Percentiles rank a stretch among this genome's conserved stretches.
Evolutionary conservation across 2,888 invertebrate species (phyloP).

Genomic region (Sicus ferrugineus): DNA sequence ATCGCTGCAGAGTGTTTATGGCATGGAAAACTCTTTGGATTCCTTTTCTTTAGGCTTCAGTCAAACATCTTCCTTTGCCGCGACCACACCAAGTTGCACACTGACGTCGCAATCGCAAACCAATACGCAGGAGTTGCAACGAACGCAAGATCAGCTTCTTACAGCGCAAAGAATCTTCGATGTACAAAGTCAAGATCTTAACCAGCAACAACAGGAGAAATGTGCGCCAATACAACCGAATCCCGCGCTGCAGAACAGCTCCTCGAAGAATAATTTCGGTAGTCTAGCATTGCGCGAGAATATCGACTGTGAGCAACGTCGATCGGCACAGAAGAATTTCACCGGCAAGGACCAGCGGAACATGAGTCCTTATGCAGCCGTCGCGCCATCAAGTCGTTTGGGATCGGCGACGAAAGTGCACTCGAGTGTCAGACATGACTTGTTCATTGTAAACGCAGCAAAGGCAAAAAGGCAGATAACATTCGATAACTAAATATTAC

Average conservation of each 20-base stretch:
- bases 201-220: slow-evolving; percentile 22
- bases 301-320: slow-evolving; percentile 56
- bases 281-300: slow-evolving; percentile 60
- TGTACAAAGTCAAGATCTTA: slow-evolving; percentile 24
- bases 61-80: slow-evolving; percentile 43
- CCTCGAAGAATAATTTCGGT: slow-evolving; percentile 61
- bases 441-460: slow-evolving; percentile 49
- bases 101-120: slow-evolving; percentile 48
- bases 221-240: slow-evolving; percentile 49
- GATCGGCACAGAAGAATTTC: slow-evolving; percentile 61
- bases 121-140: slow-evolving; percentile 36
- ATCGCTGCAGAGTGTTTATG: slow-evolving; percentile 50
- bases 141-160: not conserved
- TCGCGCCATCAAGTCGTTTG: slow-evolving; percentile 1
- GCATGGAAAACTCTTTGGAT: slow-evolving; percentile 56
- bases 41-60: slow-evolving; percentile 51
- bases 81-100: slow-evolving; percentile 36
- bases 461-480: slow-evolving; percentile 70
- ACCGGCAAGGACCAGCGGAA: slow-evolving; percentile 62
- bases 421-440: slow-evolving; percentile 32
- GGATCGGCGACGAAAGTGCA: slow-evolving; percentile 39
- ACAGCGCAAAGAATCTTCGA: too few species aligned
- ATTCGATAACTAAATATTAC: slow-evolving; percentile 68
- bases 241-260: slow-evolving; percentile 56
- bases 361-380: slow-evolving; percentile 55